A percentile compares a stretch with the other conserved stretches of the same genome.
Evolutionary conservation across 2,797 vertebrate species (phyloP).

Genomic region (Ctenosaura bakeri): DNA sequence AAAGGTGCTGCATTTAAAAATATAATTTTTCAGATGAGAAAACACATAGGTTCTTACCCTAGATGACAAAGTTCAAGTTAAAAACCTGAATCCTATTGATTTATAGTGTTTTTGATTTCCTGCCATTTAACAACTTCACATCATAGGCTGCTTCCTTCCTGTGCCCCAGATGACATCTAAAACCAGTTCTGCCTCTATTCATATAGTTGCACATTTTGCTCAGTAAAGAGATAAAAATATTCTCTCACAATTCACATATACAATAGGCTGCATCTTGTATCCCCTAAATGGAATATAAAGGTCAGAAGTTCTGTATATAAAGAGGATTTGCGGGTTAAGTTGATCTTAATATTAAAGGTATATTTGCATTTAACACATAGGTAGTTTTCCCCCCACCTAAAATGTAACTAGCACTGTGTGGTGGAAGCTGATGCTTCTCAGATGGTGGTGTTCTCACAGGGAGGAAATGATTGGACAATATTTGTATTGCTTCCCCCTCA

Average conservation of each 20-base stretch:
- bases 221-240: not conserved
- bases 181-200: not conserved
- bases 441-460: too few relatives aligned
- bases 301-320: not conserved
- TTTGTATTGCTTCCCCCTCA: too few relatives aligned
- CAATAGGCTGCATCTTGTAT: not conserved
- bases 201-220: not conserved
- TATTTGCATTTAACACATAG: not conserved
- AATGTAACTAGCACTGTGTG: too few relatives aligned
- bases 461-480: too few relatives aligned
- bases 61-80: not conserved
- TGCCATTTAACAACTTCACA: not conserved
- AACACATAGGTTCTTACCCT: not conserved
- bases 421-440: too few relatives aligned
- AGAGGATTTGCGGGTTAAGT: not conserved
- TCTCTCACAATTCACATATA: not conserved
- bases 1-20: constrained; percentile 23
- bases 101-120: not conserved
- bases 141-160: not conserved
- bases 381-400: not conserved
- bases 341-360: not conserved
- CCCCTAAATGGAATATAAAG: not conserved
- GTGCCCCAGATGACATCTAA: not conserved
- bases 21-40: not conserved
- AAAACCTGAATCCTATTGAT: not conserved